These are phyloP conservation scores for Acanthoscelides obtectus DNA, from an alignment of 2,888 invertebrate species.

Conservation along the genomic window DNA sequence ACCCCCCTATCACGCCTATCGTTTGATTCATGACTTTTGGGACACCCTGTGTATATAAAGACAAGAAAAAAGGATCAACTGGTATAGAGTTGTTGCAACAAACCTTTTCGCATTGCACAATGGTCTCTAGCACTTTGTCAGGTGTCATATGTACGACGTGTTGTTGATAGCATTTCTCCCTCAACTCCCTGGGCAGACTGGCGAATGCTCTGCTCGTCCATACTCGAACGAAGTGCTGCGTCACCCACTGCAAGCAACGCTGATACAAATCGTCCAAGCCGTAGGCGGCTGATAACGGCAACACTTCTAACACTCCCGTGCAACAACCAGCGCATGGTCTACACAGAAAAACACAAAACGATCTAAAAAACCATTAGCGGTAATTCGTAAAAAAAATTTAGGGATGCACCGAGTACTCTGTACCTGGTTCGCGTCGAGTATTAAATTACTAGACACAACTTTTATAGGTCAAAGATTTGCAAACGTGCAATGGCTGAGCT, in stretches of 20 bases:
- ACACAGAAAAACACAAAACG: neutral
- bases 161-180: slow-evolving; percentile 80
- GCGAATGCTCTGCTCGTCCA: slow-evolving; percentile 92
- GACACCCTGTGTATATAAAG: too few relatives aligned
- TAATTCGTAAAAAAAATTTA: too few relatives aligned
- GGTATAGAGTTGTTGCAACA: too few relatives aligned
- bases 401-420: too few relatives aligned
- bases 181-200: slow-evolving; percentile 73
- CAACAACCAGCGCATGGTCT: slow-evolving; percentile 82
- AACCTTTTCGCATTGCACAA: slow-evolving; percentile 75
- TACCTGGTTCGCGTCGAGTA: too few relatives aligned
- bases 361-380: too few relatives aligned
- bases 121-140: slow-evolving; percentile 71
- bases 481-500: too few relatives aligned
- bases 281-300: slow-evolving; percentile 80
- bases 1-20: too few relatives aligned
- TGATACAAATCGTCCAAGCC: slow-evolving; percentile 83
- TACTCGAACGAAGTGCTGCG: slow-evolving; percentile 77
- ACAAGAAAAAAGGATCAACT: neutral
- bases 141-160: slow-evolving; percentile 73
- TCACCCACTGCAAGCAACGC: slow-evolving; percentile 77
- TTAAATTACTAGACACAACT: too few relatives aligned
- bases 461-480: too few relatives aligned
- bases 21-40: too few relatives aligned
- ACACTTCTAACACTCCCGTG: slow-evolving; percentile 77